phyloP scores from a whole-genome alignment of 2,888 invertebrate species.

The Lasioglossum pauxillum region DNA sequence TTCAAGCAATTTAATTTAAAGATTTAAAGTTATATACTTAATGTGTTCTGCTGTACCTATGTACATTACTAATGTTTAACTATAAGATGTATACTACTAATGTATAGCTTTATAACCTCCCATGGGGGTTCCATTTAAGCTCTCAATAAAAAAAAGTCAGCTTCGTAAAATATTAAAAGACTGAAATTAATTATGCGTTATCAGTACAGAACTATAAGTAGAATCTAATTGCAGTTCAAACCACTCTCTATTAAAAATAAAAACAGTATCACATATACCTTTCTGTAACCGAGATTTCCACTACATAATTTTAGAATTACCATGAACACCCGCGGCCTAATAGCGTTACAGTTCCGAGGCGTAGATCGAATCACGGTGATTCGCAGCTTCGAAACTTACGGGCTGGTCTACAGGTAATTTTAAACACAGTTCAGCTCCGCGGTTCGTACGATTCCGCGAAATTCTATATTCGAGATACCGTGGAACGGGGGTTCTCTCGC shows the following conservation, averaged over 20 bases:
- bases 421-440: background rate
- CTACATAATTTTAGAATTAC: background rate
- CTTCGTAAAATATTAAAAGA: background rate
- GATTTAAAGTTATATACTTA: too few species aligned
- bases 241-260: background rate
- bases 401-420: background rate
- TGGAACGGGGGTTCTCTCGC: background rate
- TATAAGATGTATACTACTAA: too few species aligned
- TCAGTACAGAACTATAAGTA: background rate
- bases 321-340: background rate
- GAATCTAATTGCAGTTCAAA: background rate
- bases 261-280: background rate
- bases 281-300: background rate
- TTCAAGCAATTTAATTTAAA: too few species aligned
- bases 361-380: background rate
- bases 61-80: too few species aligned
- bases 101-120: too few species aligned
- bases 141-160: too few species aligned
- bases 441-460: background rate
- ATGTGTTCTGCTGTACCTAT: too few species aligned
- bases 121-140: too few species aligned
- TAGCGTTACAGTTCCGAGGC: background rate
- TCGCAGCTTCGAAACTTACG: background rate
- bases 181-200: background rate
- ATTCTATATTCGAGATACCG: conserved; percentile 9